Conservation (phyloP, 1,140 invertebrate species). For the Drosophila saltans region DNA sequence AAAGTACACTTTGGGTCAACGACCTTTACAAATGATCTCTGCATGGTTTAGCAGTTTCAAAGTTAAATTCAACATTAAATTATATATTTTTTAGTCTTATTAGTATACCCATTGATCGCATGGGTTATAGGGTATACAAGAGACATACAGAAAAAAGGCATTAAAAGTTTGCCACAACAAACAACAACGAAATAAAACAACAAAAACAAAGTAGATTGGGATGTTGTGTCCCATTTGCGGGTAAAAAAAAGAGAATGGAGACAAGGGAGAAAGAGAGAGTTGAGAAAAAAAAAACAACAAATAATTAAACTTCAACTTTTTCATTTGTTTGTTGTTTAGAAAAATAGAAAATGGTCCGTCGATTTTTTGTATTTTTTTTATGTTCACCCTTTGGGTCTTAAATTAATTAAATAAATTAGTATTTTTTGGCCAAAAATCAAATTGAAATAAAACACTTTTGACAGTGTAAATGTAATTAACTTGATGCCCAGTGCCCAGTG, state of each 20-base stretch:
- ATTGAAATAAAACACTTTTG: slow-evolving; percentile 63
- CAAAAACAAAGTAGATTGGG: neutral
- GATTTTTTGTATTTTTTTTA: slow-evolving; percentile 39
- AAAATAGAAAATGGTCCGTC: slow-evolving; percentile 40
- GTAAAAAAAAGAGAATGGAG: neutral
- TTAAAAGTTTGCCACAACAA: neutral
- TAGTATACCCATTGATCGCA: neutral
- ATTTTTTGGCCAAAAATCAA: slow-evolving; percentile 57
- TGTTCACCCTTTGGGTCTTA: slow-evolving; percentile 33
- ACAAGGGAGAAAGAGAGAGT: neutral
- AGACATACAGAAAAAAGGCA: no score
- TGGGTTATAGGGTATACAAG: neutral
- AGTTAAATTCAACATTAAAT: no score
- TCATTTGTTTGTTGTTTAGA: slow-evolving; percentile 7
- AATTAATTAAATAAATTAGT: slow-evolving; percentile 78
- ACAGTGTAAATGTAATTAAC: slow-evolving; percentile 63
- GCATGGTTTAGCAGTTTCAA: no score
- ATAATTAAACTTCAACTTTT: slow-evolving; percentile 56
- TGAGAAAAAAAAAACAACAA: slow-evolving; percentile 20
- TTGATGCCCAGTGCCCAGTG: slow-evolving; percentile 15
- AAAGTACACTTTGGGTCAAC: no score
- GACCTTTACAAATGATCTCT: no score
- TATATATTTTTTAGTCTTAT: neutral
- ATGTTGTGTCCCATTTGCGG: neutral
- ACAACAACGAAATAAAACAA: neutral